Base-by-base conservation (phyloP, 2,113 vertebrate genomes). In the Strix uralensis region DNA sequence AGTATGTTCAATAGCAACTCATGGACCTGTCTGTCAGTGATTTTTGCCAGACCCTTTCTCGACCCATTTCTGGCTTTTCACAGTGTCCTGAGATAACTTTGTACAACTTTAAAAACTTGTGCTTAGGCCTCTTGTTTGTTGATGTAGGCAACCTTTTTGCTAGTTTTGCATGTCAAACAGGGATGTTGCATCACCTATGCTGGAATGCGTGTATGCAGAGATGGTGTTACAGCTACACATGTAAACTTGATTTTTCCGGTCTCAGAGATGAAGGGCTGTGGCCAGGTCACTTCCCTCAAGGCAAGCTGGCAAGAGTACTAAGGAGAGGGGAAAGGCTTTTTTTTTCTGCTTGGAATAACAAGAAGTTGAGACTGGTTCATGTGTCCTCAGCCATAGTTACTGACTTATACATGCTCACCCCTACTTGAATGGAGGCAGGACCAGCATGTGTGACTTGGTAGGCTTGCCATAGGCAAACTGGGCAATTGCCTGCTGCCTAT, bases 391-490 rank as follows among this genome's bases (percentile, higher is more conserved):
- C 32, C 25, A 13, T 15, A 72, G 38, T 10, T 63, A 12, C 22
- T 42, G 16, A 44, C 49, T 79, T 69, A 63, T 16, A 38, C 16
- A 9, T 0, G 5, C 22, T 69, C 18, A 16, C 11, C 9, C 9
- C 18, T 58, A 3, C 2, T 5, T 58, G 25, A 62, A 21, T 22
- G 29, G 52, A 40, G 29, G 27, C 47, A 46, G 42, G 29, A 46
- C 15, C 65, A 62, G 36, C 34, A 27, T 34, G 21, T 20, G 36
- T 42, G 36, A 11, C 27, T 46, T 0, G 0, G 7, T 32, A 57
- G 40, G 19, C 49, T 83, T 44, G 44, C 49, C 21, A 3, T 7
- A 66, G 62, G n/a, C 17, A 55, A 71, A 16, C 11, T 8, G 51
- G 36, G 42, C 34, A 71, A 14, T 25, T 91, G 55, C 27, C 49